Conservation (phyloP, 1,140 invertebrate species). For the Eciton burchellii region DNA sequence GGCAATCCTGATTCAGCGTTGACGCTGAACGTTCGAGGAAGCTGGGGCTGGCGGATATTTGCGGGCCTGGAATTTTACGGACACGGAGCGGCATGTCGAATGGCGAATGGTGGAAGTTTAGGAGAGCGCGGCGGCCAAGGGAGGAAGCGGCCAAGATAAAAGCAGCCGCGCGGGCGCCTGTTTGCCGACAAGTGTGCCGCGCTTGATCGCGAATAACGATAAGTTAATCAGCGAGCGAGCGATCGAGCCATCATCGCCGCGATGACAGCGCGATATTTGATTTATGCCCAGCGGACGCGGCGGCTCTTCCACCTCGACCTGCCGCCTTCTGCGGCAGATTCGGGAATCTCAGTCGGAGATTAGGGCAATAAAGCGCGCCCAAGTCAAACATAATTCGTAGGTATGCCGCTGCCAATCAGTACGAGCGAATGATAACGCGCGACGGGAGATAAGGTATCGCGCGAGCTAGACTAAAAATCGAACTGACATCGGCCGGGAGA, state of each 20-base stretch:
- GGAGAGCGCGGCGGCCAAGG: too few species aligned
- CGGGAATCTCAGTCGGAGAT: background rate
- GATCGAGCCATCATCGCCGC: conserved; percentile 2
- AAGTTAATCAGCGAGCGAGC: conserved; percentile 8
- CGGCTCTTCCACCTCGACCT: background rate
- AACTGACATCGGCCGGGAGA: conserved; percentile 10
- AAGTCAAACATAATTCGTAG: conserved; percentile 40
- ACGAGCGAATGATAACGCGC: conserved; percentile 45
- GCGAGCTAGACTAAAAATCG: conserved; percentile 56
- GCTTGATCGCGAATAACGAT: background rate
- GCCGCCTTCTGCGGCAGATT: conserved; percentile 8
- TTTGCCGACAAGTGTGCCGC: background rate
- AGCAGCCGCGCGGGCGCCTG: too few species aligned
- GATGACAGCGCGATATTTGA: background rate
- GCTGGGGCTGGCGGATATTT: background rate
- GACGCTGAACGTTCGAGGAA: background rate
- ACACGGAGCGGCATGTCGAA: too few species aligned
- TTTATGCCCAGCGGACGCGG: background rate
- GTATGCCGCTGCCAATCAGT: conserved; percentile 42
- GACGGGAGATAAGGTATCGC: conserved; percentile 67
- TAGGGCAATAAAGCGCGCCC: conserved; percentile 35
- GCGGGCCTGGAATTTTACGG: background rate
- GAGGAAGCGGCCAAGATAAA: too few species aligned
- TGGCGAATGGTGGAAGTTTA: too few species aligned
- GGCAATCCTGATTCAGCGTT: background rate